Evolutionary conservation across 2,113 vertebrate genomes (phyloP).

Genomic region (Telmatochromis sp.): DNA sequence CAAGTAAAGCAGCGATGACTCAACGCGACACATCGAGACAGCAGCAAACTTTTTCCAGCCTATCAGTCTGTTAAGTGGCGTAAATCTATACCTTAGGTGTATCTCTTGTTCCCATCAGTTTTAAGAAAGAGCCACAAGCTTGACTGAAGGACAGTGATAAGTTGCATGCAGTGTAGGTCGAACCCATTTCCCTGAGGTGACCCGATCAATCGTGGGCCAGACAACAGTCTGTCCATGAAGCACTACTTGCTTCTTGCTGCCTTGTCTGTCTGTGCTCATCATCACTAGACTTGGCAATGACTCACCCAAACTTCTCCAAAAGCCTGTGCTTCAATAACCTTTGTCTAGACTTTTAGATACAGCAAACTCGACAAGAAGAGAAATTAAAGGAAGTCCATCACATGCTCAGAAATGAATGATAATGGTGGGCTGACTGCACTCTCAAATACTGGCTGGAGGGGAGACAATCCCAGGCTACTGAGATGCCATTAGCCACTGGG

Average conservation of each 20-base stretch:
- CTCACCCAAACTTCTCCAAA: constrained; percentile 12
- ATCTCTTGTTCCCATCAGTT: constrained; percentile 1
- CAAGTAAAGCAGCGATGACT: neutral
- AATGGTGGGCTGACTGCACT: neutral
- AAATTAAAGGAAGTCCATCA: neutral
- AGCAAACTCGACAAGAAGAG: neutral
- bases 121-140: neutral
- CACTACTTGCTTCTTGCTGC: constrained; percentile 22
- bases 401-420: neutral
- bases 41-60: neutral
- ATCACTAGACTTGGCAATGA: constrained; percentile 22
- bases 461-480: constrained; percentile 19
- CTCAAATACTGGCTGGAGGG: neutral
- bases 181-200: constrained; percentile 42
- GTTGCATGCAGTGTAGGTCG: neutral
- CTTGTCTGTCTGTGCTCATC: constrained; percentile 11
- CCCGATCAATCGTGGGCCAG: constrained; percentile 55
- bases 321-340: neutral
- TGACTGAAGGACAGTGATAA: constrained; percentile 25
- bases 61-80: neutral
- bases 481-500: neutral
- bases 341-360: constrained; percentile 11
- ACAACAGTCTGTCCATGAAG: constrained; percentile 44
- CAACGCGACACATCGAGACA: neutral
- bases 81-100: neutral